These are phyloP conservation scores for Pecten maximus DNA, from an alignment of 2,888 invertebrate genomes.

Conservation along the genomic window DNA sequence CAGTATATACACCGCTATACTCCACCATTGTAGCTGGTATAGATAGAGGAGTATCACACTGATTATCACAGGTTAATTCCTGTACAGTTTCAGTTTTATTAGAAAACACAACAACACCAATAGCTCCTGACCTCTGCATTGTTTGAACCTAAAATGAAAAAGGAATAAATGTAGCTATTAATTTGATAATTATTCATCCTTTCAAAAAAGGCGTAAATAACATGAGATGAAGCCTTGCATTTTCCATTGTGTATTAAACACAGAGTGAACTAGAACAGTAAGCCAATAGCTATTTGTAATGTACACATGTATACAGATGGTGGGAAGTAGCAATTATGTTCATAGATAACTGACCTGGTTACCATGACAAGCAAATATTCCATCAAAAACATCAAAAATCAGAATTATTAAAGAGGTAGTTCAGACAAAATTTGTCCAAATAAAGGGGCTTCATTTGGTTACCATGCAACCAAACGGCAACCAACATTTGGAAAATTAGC, in stretches of 20 bases:
- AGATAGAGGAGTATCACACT: constrained; percentile 59
- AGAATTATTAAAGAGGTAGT: too few relatives aligned
- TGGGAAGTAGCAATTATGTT: not conserved
- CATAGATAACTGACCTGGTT: too few relatives aligned
- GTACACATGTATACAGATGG: not conserved
- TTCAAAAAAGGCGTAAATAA: not conserved
- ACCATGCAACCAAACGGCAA: too few relatives aligned
- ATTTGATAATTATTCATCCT: not conserved
- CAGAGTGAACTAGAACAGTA: too few relatives aligned
- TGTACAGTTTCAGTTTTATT: constrained; percentile 49
- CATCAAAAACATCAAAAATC: too few relatives aligned
- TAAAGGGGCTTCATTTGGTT: too few relatives aligned
- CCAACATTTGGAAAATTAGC: too few relatives aligned
- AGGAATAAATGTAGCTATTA: not conserved
- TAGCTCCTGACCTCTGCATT: constrained; percentile 65
- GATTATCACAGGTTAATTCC: constrained; percentile 68
- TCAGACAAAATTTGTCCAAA: too few relatives aligned
- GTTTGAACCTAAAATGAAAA: constrained; percentile 55
- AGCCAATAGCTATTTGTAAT: too few relatives aligned
- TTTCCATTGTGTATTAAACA: not conserved
- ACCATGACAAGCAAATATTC: too few relatives aligned
- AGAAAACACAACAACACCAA: constrained; percentile 63
- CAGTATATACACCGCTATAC: constrained; percentile 44
- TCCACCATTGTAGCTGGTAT: constrained; percentile 70
- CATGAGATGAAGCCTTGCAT: not conserved